These are phyloP conservation scores for Cheumatopsyche charites DNA, from an alignment of 1,140 invertebrate species.

Conservation along the genomic window DNA sequence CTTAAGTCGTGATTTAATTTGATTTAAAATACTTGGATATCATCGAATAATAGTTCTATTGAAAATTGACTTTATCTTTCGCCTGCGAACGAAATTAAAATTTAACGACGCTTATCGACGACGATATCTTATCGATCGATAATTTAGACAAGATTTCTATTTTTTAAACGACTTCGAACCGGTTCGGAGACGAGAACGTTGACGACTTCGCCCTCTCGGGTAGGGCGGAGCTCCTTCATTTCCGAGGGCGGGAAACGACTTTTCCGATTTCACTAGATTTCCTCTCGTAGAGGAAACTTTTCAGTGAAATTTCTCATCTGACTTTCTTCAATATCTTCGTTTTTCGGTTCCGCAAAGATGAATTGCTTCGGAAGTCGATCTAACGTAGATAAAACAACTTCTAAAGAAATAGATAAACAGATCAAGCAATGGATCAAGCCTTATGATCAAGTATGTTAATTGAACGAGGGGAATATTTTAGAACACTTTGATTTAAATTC, in stretches of 20 bases:
- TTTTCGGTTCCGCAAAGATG: constrained; percentile 18
- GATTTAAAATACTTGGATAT: no score
- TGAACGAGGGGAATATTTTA: no score
- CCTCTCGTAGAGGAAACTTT: no score
- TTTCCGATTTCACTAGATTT: no score
- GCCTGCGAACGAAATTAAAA: not conserved
- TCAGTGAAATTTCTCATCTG: not conserved
- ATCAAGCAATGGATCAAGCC: constrained; percentile 58
- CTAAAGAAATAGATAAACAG: constrained; percentile 56
- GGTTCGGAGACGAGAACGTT: not conserved
- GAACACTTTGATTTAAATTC: no score
- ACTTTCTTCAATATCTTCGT: not conserved
- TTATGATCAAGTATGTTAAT: constrained; percentile 57
- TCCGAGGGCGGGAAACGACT: no score
- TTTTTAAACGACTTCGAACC: not conserved
- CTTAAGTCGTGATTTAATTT: no score
- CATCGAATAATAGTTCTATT: no score
- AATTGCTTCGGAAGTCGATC: constrained; percentile 51
- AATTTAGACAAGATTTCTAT: not conserved
- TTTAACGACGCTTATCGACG: constrained; percentile 3
- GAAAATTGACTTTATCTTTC: not conserved
- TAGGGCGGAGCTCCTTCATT: no score
- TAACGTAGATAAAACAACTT: constrained; percentile 53
- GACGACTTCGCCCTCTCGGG: no score
- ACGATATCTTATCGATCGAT: constrained; percentile 17